Conservation (phyloP, 2,113 vertebrate genomes). For the Drymodes brunneopygia region DNA sequence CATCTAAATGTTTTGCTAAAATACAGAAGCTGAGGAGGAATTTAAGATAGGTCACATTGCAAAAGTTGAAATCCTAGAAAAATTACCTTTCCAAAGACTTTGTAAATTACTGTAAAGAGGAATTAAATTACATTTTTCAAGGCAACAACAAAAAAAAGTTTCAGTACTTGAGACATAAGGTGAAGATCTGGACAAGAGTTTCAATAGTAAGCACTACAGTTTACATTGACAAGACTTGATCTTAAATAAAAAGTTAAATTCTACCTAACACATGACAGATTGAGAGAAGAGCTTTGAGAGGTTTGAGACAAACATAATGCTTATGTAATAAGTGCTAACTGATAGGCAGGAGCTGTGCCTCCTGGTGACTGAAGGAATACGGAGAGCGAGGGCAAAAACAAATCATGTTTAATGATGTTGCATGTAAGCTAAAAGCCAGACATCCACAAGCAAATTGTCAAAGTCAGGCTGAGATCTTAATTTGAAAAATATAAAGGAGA, state of each 20-base stretch:
- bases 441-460: background rate
- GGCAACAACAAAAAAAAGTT: background rate
- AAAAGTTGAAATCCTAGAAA: background rate
- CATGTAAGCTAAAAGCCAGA: background rate
- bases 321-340: background rate
- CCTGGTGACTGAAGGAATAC: background rate
- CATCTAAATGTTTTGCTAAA: background rate
- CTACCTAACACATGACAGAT: background rate
- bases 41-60: background rate
- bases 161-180: background rate
- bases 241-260: background rate
- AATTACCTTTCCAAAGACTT: background rate
- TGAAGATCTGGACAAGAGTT: background rate
- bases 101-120: background rate
- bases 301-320: background rate
- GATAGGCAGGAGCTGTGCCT: background rate
- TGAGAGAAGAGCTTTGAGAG: background rate
- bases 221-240: background rate
- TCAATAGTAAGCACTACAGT: background rate
- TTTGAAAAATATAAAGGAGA: background rate
- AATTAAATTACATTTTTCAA: background rate
- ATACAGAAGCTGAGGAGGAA: background rate
- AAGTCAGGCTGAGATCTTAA: background rate
- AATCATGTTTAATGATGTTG: background rate
- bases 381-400: rapidly evolving